Base-by-base conservation (phyloP, 2,888 invertebrate genomes). In the Drosophila paranaensis region DNA sequence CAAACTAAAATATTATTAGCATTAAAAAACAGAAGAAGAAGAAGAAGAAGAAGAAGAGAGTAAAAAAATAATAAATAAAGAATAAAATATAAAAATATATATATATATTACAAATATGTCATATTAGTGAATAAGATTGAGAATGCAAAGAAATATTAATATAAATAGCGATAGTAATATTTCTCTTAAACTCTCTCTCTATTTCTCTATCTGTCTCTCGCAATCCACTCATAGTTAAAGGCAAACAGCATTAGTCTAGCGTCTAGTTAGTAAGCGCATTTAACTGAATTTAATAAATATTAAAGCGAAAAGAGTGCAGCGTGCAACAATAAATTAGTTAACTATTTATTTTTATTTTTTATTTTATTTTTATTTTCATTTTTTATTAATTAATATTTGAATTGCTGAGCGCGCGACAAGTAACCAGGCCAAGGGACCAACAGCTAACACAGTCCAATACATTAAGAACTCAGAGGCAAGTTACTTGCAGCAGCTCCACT, bases 191-290 rank as follows among this genome's bases (percentile, higher is more conserved):
- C n/a, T 37, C 53, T 20, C 42, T 35, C 35, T 45, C 45, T 16
- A 39, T 48, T 13, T 37, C 57, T 20, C 45, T 30, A 30, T 45
- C 48, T 16, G 27, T 48, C 46, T 43, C 68, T 61, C 48, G 39
- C 20, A 61, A 14, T 40, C 60, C 65, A 74, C 82, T 82, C 79
- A 85, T 85, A 82, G 82, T 85, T 82, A 85, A 71, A 61, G 46
- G 82, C 86, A 88, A 79, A 78, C 71, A 72, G 84, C 71, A 85
- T 80, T 82, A 85, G 72, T 74, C 64, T 67, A 46, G 53, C 39
- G 20, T 20, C 9, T 25, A 25, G 14, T 11, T 82, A 33, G 35
- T 50, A 82, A 79, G 88, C 64, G 71, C 64, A 81, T 76, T 81
- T 64, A 80, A 72, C 81, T 63, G 81, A 88, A 82, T 88, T 82